phyloP scores from a whole-genome alignment of 2,113 vertebrate species.

The Tretioscincus oriximinensis region DNA sequence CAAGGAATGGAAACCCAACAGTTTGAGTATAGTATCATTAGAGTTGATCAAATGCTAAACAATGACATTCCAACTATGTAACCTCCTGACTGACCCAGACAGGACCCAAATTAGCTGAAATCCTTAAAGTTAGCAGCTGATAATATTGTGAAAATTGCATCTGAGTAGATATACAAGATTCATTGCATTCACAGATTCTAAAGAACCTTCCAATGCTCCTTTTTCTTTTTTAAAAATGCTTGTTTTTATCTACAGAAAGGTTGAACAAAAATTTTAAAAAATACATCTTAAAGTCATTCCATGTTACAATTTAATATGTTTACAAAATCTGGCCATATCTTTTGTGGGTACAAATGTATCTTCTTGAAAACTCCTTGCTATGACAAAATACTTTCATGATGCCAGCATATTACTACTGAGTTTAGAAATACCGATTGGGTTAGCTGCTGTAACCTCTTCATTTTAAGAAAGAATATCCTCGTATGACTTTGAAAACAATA shows the following conservation, averaged over 20 bases:
- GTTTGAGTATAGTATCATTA: slow-evolving; percentile 19
- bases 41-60: neutral
- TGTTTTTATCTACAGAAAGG: slow-evolving; percentile 31
- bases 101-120: neutral
- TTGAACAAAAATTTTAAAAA: slow-evolving; percentile 19
- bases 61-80: slow-evolving; percentile 11
- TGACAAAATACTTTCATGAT: neutral
- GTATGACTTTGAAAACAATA: neutral
- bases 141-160: neutral
- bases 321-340: neutral
- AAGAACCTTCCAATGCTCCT: neutral
- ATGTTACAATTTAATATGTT: slow-evolving; percentile 18
- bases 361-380: slow-evolving; percentile 5
- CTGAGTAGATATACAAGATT: neutral
- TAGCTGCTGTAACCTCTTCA: neutral
- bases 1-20: slow-evolving; percentile 9
- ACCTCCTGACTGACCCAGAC: slow-evolving; percentile 5
- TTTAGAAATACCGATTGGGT: neutral
- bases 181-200: neutral
- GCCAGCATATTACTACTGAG: neutral
- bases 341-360: neutral
- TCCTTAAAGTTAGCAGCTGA: neutral
- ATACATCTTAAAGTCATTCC: slow-evolving; percentile 28
- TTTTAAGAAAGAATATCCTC: neutral
- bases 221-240: neutral